Evolutionary conservation across 2,797 vertebrate species (phyloP), one percentile per base, ranked within the genome.

Genomic region (Uromys caudimaculatus): DNA sequence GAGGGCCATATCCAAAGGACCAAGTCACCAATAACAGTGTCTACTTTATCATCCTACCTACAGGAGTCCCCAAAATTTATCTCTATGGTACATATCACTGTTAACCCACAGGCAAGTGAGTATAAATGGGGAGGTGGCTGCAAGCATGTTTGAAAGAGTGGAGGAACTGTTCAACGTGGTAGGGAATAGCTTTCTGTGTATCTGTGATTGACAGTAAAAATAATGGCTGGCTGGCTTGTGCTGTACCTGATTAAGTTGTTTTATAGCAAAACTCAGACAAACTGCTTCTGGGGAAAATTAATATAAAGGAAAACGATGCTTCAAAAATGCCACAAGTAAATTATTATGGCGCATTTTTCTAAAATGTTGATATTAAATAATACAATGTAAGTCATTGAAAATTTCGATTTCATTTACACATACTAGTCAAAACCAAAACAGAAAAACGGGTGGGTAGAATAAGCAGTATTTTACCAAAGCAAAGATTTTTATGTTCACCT

Each of bases 41-140:
- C 38, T 62, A 19, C 8, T 13, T 84, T 47, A 13, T 67, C 58
- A 12, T 62, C 11, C 32, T 41, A 47, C 3, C 9, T 32, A 10
- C 76, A 16, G 1, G 29, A 23, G 9, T 38, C 12, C 47, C 21
- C 2, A 2, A 13, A 11, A 8, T 60, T 16, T 5, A 11, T 27
- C 21, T 16, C 24, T 17, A 32, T 29, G 29, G 6, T 9, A 0
- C 0, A 14, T 24, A 3, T 4, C 62, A 21, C 54, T 0, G 3
- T 8, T 27, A 27, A 29, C 27, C 7, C 11, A 32, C 0, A 29
- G 1, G 41, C 0, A 32, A 10, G 11, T 5, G 16, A 83, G 16
- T 32, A n/a, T n/a, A 7, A 23, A 38, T 1, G 9, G 0, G 6
- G 73, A 91, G 82, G 47, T 14, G 9, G 8, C 21, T 62, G 73